Evolutionary conservation across 2,113 vertebrate species (phyloP).

Genomic region (Protobothrops mucrosquamatus): DNA sequence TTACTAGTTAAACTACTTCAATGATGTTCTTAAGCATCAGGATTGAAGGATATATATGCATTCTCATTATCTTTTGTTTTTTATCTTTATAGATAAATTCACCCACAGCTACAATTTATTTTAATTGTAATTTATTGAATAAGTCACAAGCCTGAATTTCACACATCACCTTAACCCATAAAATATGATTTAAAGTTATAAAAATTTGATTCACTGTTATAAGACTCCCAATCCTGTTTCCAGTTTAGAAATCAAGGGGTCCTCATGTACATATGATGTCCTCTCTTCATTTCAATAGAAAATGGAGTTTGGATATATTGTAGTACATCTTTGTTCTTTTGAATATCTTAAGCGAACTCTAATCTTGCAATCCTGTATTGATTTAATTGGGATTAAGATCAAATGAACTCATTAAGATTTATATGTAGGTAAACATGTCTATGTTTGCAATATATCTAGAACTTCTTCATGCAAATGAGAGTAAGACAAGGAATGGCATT

Average conservation of each 20-base stretch:
- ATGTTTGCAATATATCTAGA: neutral
- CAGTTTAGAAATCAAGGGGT: neutral
- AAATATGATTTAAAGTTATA: neutral
- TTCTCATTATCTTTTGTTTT: neutral
- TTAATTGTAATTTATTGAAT: neutral
- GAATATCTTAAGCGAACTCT: neutral
- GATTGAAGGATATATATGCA: neutral
- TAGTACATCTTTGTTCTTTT: neutral
- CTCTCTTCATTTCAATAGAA: neutral
- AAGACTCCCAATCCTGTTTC: neutral
- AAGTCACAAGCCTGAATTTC: neutral
- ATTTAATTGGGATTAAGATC: neutral
- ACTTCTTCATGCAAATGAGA: neutral
- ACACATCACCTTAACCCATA: neutral
- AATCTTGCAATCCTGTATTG: neutral
- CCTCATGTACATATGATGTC: neutral
- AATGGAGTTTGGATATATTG: neutral
- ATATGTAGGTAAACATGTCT: neutral
- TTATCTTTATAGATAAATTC: neutral
- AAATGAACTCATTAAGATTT: neutral
- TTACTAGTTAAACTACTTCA: slow-evolving; percentile 1
- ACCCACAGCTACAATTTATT: neutral
- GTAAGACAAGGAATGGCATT: neutral
- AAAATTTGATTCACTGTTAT: neutral
- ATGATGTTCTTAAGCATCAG: slow-evolving; percentile 9